A percentile compares a stretch with the other conserved stretches of the same genome.
Evolutionary conservation across 2,888 invertebrate species (phyloP).

Genomic region (Hyles lineata): DNA sequence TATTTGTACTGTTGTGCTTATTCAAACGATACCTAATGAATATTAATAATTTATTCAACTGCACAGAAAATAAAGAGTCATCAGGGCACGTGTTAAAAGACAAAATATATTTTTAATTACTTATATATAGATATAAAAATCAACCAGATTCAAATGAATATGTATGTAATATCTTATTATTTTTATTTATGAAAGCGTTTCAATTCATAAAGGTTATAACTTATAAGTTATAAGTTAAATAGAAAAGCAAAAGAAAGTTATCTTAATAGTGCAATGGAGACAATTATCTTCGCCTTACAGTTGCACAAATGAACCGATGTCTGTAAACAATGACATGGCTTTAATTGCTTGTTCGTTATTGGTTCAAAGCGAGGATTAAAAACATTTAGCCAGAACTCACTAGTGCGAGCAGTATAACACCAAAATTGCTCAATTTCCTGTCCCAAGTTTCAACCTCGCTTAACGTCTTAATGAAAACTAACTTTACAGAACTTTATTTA

Average conservation of each 20-base stretch:
- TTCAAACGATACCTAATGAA: too few relatives aligned
- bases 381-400: background rate
- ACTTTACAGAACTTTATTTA: conserved; percentile 68
- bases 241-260: background rate
- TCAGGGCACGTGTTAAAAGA: too few relatives aligned
- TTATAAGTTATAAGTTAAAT: too few relatives aligned
- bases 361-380: conserved; percentile 2
- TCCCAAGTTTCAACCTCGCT: conserved; percentile 64
- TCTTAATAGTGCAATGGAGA: background rate
- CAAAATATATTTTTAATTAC: too few relatives aligned
- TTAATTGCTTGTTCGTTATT: background rate
- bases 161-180: too few relatives aligned
- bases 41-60: too few relatives aligned
- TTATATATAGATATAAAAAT: too few relatives aligned
- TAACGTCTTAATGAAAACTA: conserved; percentile 75
- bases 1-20: too few relatives aligned
- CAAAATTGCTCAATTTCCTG: conserved; percentile 78
- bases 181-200: too few relatives aligned
- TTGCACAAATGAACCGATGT: background rate
- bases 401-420: conserved; percentile 43
- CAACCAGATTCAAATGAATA: too few relatives aligned
- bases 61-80: too few relatives aligned
- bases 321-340: conserved; percentile 2
- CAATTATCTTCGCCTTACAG: background rate
- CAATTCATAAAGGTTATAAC: too few relatives aligned